Base-by-base conservation (phyloP, 2,888 invertebrate species). In the Drosophila stalkeri region DNA sequence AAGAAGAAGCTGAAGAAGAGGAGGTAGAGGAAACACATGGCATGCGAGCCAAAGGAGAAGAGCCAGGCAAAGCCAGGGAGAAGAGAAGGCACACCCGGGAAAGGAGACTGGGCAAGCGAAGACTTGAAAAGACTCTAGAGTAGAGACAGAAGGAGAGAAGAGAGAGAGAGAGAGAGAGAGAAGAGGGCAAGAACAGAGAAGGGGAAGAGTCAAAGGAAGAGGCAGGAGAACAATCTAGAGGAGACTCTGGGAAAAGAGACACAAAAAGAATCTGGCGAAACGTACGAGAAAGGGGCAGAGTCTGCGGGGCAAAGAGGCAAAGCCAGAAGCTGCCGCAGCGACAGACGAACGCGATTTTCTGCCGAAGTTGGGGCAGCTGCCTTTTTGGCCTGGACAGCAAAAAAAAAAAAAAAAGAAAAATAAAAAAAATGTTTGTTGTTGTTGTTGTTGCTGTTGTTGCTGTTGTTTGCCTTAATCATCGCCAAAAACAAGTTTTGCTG, bases 401-500 rank as follows among this genome's bases (percentile, higher is more conserved):
- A 14, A 51, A 20, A 27, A 14, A 51, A 20, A 27, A 6, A 27
- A 27, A 5, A 27, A 27, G 27, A 27, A 27, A 5, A 27, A 27
- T 3, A 27, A 27, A 6, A 27, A 27, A 5, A 27, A 27, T 27
- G 27, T 27, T 27, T 27, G 16, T 39, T 67, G 41, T 54, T 62
- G 41, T 39, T 49, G 54, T 51, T 49, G 35, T 8, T 63, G 62
- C 46, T 68, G 57, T 47, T 27, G 33, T 43, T 77, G 77, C 33
- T 65, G 75, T 39, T 64, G 49, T 33, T 51, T 33, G 74, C 86
- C 72, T 71, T 87, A 83, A 83, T 84, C 81, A 84, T 78, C 81
- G 82, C 81, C 87, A 84, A 83, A 83, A 82, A 80, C 78, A 66
- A 72, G 80, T 79, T 76, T 80, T 73, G 77, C 55, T 60, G 72